A percentile compares a stretch with the other conserved stretches of the same genome.
phyloP scores from a whole-genome alignment of 2,888 invertebrate genomes.

The Ectemnius cavifrons region DNA sequence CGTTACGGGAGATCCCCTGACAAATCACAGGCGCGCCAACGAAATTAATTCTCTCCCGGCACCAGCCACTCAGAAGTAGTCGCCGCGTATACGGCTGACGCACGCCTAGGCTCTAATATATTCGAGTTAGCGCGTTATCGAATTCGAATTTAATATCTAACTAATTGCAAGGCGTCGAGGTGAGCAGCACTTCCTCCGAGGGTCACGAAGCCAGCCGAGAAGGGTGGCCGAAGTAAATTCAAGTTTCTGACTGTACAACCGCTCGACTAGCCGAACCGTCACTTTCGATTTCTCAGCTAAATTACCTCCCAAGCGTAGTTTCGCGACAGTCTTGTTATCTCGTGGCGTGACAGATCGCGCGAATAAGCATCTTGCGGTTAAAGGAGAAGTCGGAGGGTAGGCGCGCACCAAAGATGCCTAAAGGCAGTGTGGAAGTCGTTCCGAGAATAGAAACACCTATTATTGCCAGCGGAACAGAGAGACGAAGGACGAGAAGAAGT shows the following conservation, averaged over 20 bases:
- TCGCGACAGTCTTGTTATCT: conserved; percentile 60
- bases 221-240: too few relatives aligned
- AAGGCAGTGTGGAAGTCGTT: conserved; percentile 46
- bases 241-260: too few relatives aligned
- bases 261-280: conserved; percentile 24
- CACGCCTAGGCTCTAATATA: too few relatives aligned
- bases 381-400: conserved; percentile 47
- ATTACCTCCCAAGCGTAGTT: conserved; percentile 52
- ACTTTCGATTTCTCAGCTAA: conserved; percentile 58
- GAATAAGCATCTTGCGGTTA: conserved; percentile 59
- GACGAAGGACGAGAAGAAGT: conserved; percentile 11
- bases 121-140: too few relatives aligned
- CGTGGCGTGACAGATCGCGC: conserved; percentile 59
- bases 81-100: too few relatives aligned
- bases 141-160: too few relatives aligned
- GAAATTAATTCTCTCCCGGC: conserved; percentile 25
- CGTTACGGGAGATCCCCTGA: conserved; percentile 35
- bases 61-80: too few relatives aligned
- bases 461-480: conserved; percentile 40
- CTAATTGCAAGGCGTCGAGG: too few relatives aligned
- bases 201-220: too few relatives aligned
- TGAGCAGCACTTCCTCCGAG: too few relatives aligned
- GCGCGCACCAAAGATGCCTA: conserved; percentile 48
- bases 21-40: conserved; percentile 36
- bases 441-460: conserved; percentile 57